Conservation (phyloP, 2,797 vertebrate species). For the Myripristis jacobus region DNA sequence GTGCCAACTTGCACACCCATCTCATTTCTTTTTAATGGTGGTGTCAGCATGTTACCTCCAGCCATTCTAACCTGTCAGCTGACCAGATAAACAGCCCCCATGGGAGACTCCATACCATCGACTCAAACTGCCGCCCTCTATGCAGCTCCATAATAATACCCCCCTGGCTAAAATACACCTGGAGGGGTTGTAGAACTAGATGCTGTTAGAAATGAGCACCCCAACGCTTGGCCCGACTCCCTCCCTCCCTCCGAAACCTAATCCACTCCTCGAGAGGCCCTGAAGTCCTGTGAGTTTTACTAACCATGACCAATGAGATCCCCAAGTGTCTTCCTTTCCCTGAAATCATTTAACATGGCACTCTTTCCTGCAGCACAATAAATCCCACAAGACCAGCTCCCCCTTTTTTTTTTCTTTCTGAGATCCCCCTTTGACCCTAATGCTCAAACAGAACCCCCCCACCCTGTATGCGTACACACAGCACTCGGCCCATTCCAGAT, state of each 20-base stretch:
- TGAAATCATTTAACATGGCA: constrained; percentile 58
- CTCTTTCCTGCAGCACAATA: constrained; percentile 49
- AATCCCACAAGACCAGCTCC: constrained; percentile 40
- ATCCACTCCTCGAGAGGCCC: constrained; percentile 62
- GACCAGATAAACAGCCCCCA: constrained; percentile 36
- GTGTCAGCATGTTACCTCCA: constrained; percentile 19
- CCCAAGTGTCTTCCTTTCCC: constrained; percentile 39
- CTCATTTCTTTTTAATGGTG: constrained; percentile 21
- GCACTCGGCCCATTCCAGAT: constrained; percentile 28
- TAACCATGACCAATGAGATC: constrained; percentile 69
- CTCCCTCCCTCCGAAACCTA: constrained; percentile 54
- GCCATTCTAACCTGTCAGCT: constrained; percentile 28
- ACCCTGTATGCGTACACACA: not conserved
- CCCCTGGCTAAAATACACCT: constrained; percentile 34
- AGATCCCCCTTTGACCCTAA: constrained; percentile 58
- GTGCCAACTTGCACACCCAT: not conserved
- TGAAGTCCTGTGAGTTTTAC: constrained; percentile 31
- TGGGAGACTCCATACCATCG: constrained; percentile 48
- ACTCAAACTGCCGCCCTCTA: constrained; percentile 47
- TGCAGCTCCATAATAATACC: constrained; percentile 25
- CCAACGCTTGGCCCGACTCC: constrained; percentile 1
- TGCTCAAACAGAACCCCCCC: constrained; percentile 26
- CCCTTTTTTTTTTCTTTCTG: constrained; percentile 16
- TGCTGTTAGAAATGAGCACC: constrained; percentile 53
- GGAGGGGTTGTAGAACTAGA: no score